phyloP scores from a whole-genome alignment of 2,113 vertebrate genomes.

The Spilogale gracilis region DNA sequence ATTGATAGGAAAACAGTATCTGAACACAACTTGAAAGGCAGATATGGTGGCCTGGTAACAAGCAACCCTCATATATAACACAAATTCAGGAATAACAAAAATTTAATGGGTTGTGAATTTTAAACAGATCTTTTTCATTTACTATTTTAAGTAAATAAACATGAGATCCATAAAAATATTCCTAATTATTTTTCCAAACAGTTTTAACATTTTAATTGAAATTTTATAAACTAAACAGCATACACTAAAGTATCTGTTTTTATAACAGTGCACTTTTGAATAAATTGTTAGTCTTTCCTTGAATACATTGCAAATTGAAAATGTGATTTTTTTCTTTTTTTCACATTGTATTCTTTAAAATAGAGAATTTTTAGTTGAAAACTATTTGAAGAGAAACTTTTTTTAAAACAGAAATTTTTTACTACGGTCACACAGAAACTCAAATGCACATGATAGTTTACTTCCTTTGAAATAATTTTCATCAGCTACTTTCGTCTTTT shows the following conservation, averaged over 20 bases:
- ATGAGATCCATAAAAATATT: background rate
- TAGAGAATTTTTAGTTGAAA: slow-evolving; percentile 14
- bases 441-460: background rate
- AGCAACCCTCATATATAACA: background rate
- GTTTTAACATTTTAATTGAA: background rate
- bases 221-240: background rate
- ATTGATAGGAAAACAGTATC: background rate
- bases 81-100: slow-evolving; percentile 16
- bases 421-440: background rate
- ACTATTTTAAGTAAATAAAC: slow-evolving; percentile 47
- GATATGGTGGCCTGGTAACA: background rate
- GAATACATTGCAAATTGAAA: background rate
- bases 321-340: slow-evolving; percentile 11
- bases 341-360: slow-evolving; percentile 8
- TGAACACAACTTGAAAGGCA: background rate
- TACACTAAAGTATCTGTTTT: background rate
- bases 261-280: background rate
- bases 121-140: slow-evolving; percentile 12
- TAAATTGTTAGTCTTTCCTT: background rate
- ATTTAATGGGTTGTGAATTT: background rate
- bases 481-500: background rate
- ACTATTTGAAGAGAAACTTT: background rate
- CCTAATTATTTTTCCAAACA: slow-evolving; percentile 4
- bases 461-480: background rate
- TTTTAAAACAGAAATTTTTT: background rate